phyloP scores from a whole-genome alignment of 1,140 invertebrate species.

The Ips nitidus region DNA sequence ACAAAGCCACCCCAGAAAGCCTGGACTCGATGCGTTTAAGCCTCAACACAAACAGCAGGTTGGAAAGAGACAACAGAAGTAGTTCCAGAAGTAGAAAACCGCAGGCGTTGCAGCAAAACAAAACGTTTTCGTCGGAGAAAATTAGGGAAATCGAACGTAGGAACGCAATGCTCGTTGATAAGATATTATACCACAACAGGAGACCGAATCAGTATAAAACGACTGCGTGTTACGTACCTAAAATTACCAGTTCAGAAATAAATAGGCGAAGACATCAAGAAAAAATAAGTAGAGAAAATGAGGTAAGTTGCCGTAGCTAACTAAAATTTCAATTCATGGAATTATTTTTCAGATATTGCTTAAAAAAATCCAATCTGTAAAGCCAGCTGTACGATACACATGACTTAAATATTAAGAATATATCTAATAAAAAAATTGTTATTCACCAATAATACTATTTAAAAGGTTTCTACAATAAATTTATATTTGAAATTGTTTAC shows the following conservation, averaged over 20 bases:
- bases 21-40: background rate
- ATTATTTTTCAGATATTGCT: slow-evolving; percentile 42
- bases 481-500: no score
- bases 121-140: slow-evolving; percentile 39
- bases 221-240: slow-evolving; percentile 1
- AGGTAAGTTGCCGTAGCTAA: slow-evolving; percentile 32
- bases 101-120: slow-evolving; percentile 18
- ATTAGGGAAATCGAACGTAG: slow-evolving; percentile 41
- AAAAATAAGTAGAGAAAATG: slow-evolving; percentile 42
- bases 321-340: background rate
- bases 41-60: background rate
- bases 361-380: slow-evolving; percentile 42
- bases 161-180: slow-evolving; percentile 41
- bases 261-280: slow-evolving; percentile 41
- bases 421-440: no score
- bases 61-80: background rate
- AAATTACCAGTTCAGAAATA: slow-evolving; percentile 38
- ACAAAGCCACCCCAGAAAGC: background rate
- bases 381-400: slow-evolving; percentile 34
- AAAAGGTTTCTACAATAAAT: no score
- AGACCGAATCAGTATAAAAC: slow-evolving; percentile 36
- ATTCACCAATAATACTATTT: no score
- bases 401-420: background rate
- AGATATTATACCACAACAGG: slow-evolving; percentile 38
- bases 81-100: background rate